Evolutionary conservation across 2,888 invertebrate species (phyloP).

Genomic region (Aspidapion aeneum): DNA sequence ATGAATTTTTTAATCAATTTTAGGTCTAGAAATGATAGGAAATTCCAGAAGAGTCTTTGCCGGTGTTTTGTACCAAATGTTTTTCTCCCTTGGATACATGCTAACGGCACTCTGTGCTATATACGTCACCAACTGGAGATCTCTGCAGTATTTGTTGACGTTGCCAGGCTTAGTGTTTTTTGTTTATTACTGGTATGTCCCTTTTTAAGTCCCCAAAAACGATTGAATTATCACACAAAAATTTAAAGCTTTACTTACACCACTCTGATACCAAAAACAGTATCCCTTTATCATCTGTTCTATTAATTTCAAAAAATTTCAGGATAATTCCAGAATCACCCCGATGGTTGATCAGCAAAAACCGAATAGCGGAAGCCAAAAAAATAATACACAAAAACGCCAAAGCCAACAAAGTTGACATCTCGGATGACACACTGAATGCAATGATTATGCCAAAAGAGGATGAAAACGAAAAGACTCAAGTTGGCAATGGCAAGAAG

Average conservation of each 20-base stretch:
- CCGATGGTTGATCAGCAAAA: slow-evolving; percentile 22
- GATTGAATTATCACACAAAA: too few relatives aligned
- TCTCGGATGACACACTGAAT: slow-evolving; percentile 16
- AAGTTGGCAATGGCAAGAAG: not conserved
- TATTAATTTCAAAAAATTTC: too few relatives aligned
- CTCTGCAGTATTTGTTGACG: slow-evolving; percentile 65
- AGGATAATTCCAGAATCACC: slow-evolving; percentile 23
- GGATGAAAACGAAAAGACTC: slow-evolving; percentile 4
- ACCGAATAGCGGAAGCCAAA: slow-evolving; percentile 18
- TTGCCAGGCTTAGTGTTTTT: slow-evolving; percentile 65
- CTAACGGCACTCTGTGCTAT: slow-evolving; percentile 65
- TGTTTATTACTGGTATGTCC: slow-evolving; percentile 68
- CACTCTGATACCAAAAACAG: too few relatives aligned
- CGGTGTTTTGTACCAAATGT: slow-evolving; percentile 70
- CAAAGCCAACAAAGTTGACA: slow-evolving; percentile 18
- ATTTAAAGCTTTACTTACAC: too few relatives aligned
- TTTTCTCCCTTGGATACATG: slow-evolving; percentile 71
- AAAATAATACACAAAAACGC: slow-evolving; percentile 19
- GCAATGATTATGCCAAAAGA: slow-evolving; percentile 15
- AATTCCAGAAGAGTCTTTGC: slow-evolving; percentile 64
- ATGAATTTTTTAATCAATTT: too few relatives aligned
- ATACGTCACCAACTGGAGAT: slow-evolving; percentile 64
- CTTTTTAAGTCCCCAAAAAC: slow-evolving; percentile 18
- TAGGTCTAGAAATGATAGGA: slow-evolving; percentile 69
- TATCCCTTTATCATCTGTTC: too few relatives aligned